phyloP scores from a whole-genome alignment of 2,113 vertebrate genomes.

The Stegostoma tigrinum region DNA sequence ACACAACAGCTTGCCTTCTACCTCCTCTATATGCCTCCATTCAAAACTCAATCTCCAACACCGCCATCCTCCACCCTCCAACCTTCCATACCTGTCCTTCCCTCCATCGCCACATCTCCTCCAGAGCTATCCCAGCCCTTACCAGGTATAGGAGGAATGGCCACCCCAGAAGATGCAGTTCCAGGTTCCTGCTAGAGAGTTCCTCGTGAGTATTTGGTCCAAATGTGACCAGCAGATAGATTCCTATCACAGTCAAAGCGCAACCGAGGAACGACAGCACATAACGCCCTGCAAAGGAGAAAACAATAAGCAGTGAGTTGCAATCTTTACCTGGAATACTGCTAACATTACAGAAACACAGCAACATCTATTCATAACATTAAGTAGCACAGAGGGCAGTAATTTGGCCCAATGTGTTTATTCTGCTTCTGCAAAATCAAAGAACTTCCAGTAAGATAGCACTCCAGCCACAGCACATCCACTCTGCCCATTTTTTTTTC shows the following conservation, averaged over 20 bases:
- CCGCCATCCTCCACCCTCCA: background rate
- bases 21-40: background rate
- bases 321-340: background rate
- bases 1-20: background rate
- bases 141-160: constrained; percentile 89
- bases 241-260: constrained; percentile 71
- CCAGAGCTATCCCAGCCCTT: constrained; percentile 46
- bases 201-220: constrained; percentile 89
- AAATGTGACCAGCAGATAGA: constrained; percentile 86
- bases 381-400: background rate
- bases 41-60: no score
- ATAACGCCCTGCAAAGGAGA: constrained; percentile 63
- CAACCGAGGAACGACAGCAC: constrained; percentile 79
- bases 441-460: no score
- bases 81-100: background rate
- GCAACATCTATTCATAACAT: background rate
- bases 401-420: background rate
- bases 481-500: no score
- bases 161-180: constrained; percentile 82
- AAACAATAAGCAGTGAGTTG: background rate
- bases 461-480: no score
- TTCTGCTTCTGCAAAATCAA: background rate
- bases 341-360: background rate
- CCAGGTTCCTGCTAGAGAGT: constrained; percentile 79
- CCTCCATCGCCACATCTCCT: background rate